These are phyloP conservation scores for Drosophila falleni DNA, from an alignment of 2,888 invertebrate species.

Conservation along the genomic window DNA sequence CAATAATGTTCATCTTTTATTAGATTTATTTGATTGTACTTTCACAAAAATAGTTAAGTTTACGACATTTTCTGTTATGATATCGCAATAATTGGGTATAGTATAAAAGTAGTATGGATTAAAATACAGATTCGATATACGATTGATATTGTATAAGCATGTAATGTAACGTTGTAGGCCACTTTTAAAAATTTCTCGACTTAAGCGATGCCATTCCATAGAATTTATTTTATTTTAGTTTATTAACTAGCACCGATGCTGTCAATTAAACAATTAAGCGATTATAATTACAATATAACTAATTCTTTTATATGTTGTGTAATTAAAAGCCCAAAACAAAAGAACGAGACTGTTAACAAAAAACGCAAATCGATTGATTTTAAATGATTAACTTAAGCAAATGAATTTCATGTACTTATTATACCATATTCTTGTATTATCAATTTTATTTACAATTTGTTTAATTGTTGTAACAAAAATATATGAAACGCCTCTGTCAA, in stretches of 20 bases:
- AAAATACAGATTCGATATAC: conserved; percentile 9
- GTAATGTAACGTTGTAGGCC: conserved; percentile 46
- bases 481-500: conserved; percentile 45
- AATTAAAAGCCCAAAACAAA: conserved; percentile 22
- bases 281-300: conserved; percentile 16
- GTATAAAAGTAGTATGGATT: conserved; percentile 25
- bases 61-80: conserved; percentile 6
- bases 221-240: conserved; percentile 33
- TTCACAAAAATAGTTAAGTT: background rate
- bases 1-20: background rate
- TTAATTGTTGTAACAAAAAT: conserved; percentile 51
- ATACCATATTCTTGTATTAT: conserved; percentile 36
- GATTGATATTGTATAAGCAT: conserved; percentile 35
- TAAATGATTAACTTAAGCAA: conserved; percentile 27
- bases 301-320: conserved; percentile 33
- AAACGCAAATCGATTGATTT: conserved; percentile 36
- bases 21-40: background rate
- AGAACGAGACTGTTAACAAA: conserved; percentile 66
- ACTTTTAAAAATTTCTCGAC: conserved; percentile 49
- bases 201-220: conserved; percentile 78
- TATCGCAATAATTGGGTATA: conserved; percentile 26
- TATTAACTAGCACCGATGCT: conserved; percentile 24
- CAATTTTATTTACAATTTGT: conserved; percentile 65
- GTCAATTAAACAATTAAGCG: conserved; percentile 66
- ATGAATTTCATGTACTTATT: conserved; percentile 65